These are phyloP conservation scores for Octomys mimax DNA, from an alignment of 2,797 vertebrate genomes.

Conservation along the genomic window DNA sequence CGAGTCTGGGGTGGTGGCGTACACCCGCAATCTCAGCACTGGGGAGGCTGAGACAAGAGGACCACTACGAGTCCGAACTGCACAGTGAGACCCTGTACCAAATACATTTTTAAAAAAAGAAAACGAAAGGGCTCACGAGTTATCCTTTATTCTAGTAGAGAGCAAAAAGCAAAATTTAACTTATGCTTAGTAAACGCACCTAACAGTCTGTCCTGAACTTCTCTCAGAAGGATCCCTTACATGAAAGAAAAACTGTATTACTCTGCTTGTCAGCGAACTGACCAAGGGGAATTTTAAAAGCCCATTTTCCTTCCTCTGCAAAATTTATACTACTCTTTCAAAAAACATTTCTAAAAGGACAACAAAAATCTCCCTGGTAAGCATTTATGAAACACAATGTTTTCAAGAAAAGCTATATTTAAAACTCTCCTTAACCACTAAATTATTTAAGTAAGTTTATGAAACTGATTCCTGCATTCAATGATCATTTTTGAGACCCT, in stretches of 20 bases:
- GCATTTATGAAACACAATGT: not conserved
- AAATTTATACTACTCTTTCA: constrained; percentile 55
- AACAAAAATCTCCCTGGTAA: constrained; percentile 10
- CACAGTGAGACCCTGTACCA: too few relatives aligned
- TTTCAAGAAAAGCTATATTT: constrained; percentile 55
- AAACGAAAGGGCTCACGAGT: not conserved
- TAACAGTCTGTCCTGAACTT: not conserved
- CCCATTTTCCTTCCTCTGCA: constrained; percentile 32
- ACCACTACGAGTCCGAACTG: too few relatives aligned
- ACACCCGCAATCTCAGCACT: too few relatives aligned
- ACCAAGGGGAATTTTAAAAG: constrained; percentile 26
- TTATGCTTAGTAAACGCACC: constrained; percentile 14
- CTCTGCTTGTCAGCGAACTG: constrained; percentile 59
- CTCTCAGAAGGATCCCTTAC: constrained; percentile 40
- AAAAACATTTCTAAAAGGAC: constrained; percentile 44
- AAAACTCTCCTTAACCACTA: constrained; percentile 20
- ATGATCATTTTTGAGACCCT: not conserved
- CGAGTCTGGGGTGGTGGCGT: too few relatives aligned
- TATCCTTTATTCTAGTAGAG: constrained; percentile 40
- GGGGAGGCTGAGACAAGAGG: too few relatives aligned
- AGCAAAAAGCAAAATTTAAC: not conserved
- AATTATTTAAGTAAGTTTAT: constrained; percentile 51
- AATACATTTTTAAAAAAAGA: too few relatives aligned
- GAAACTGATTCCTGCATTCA: constrained; percentile 27
- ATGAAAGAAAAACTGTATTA: constrained; percentile 44